Percentiles rank a stretch among this genome's conserved stretches.
Evolutionary conservation across 2,797 vertebrate genomes (phyloP).

Genomic region (Cryptoblepharus egeriae): DNA sequence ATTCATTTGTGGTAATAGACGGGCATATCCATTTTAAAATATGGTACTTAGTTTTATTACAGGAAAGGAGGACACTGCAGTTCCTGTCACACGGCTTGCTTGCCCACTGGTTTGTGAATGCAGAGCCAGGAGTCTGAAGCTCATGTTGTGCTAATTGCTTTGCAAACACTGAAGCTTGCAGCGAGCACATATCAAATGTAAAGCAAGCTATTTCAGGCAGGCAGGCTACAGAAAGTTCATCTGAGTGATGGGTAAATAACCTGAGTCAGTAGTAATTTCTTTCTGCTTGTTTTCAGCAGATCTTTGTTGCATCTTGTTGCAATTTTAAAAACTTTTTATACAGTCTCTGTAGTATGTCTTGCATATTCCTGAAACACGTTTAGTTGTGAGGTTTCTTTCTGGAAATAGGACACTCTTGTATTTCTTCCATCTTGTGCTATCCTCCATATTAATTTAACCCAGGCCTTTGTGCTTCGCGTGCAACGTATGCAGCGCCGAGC

Average conservation of each 20-base stretch:
- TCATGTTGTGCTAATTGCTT: conserved; percentile 50
- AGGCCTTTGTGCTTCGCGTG: too few species aligned
- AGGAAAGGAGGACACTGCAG: conserved; percentile 77
- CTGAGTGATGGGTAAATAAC: conserved; percentile 15
- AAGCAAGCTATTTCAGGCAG: conserved; percentile 14
- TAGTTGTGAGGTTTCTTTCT: conserved; percentile 5
- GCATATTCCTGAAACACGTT: conserved; percentile 31
- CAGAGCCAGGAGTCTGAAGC: conserved; percentile 55
- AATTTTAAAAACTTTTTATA: conserved; percentile 11
- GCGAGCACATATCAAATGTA: conserved; percentile 55
- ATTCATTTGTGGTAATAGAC: conserved; percentile 49
- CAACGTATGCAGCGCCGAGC: too few species aligned
- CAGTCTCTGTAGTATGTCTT: background rate
- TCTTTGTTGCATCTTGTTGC: conserved; percentile 9
- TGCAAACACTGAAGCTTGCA: conserved; percentile 68
- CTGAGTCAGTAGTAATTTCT: background rate
- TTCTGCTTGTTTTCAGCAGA: background rate
- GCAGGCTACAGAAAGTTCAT: conserved; percentile 19
- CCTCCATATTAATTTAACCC: too few species aligned
- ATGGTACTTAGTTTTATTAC: rapidly evolving
- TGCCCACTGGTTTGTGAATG: conserved; percentile 67
- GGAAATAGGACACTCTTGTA: background rate
- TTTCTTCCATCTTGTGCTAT: background rate
- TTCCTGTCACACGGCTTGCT: conserved; percentile 73
- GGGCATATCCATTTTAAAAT: conserved; percentile 11